phyloP scores from a whole-genome alignment of 2,888 invertebrate species.

The Proisotoma minuta region DNA sequence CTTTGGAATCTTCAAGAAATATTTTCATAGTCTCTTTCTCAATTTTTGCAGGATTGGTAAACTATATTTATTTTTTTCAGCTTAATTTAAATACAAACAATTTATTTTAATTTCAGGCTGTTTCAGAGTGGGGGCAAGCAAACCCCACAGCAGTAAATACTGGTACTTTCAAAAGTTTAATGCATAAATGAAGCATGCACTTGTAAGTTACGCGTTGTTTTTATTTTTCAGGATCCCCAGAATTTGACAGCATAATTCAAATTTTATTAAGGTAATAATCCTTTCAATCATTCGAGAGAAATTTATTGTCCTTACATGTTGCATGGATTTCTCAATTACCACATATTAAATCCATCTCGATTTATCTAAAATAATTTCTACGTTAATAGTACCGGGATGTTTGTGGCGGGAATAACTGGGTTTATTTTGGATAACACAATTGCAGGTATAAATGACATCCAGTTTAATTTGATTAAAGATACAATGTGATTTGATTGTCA shows the following conservation, averaged over 20 bases:
- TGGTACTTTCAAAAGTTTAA: too few relatives aligned
- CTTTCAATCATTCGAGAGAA: too few relatives aligned
- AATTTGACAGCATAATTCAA: slow-evolving; percentile 63
- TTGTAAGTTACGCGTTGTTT: too few relatives aligned
- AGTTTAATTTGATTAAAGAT: not conserved
- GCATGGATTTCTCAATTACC: not conserved
- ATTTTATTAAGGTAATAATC: slow-evolving; percentile 65
- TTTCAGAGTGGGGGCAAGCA: slow-evolving; percentile 68
- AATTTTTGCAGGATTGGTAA: slow-evolving; percentile 72
- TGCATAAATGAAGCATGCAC: too few relatives aligned
- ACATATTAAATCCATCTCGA: not conserved
- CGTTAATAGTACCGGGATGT: slow-evolving; percentile 61
- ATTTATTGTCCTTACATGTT: too few relatives aligned
- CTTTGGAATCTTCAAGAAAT: slow-evolving; percentile 77
- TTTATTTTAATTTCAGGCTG: slow-evolving; percentile 52
- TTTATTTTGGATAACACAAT: slow-evolving; percentile 70
- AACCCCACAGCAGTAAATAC: slow-evolving; percentile 62
- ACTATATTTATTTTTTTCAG: slow-evolving; percentile 78
- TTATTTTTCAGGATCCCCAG: too few relatives aligned
- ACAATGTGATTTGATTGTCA: not conserved
- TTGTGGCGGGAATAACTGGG: slow-evolving; percentile 68
- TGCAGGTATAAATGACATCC: slow-evolving; percentile 49
- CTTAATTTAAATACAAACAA: slow-evolving; percentile 54
- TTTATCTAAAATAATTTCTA: not conserved
- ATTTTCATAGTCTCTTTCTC: slow-evolving; percentile 83